Evolutionary conservation across 2,888 invertebrate species (phyloP), one percentile per base, ranked within the genome.

Genomic region (Helicoverpa assulta): DNA sequence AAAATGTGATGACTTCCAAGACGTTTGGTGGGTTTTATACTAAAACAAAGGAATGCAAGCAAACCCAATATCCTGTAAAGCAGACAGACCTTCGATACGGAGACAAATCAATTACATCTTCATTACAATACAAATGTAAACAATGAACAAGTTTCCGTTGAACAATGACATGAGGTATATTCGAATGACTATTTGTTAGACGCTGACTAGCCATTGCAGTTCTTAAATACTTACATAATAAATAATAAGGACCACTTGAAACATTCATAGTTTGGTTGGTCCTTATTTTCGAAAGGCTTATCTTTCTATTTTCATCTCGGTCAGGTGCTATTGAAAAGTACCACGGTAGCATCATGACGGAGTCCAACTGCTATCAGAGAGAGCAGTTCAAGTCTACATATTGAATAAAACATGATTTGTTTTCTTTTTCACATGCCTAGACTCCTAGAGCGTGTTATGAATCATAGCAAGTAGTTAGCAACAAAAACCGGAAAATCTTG

Each of bases 51-150:
- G 57, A 72, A 56, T 50, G 40, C 53, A 33, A 70, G 73, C 29
- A 60, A 56, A 71, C 65, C 33, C 69, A 72, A 84, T 82, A 82
- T 85, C 84, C 84, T 85, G 85, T 58, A 56, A 64, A 58, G 57
- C 59, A 74, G 54, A 58, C 60, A 67, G 67, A 47, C 75, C 63
- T 80, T 79, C 73, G 68, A 78, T 65, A 61, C 73, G 72, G 69
- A 51, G 52, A n/a, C 43, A 40, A 80, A 80, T 82, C 70, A 64
- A 84, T 78, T 80, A 55, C 50, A 54, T 37, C 37, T 64, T 33
- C 43, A 70, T 74, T 63, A 82, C 76, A 82, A 82, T 76, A 21
- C 64, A 59, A 56, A 52, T 64, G 66, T 54, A 70, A 70, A 70
- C 71, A 61, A 80, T 69, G 57, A 54, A 21, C 29, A 7, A 51